Evolutionary conservation across 2,888 invertebrate genomes (phyloP), one percentile per base, ranked within the genome.

Genomic region (Dorcus parallelipipedus): DNA sequence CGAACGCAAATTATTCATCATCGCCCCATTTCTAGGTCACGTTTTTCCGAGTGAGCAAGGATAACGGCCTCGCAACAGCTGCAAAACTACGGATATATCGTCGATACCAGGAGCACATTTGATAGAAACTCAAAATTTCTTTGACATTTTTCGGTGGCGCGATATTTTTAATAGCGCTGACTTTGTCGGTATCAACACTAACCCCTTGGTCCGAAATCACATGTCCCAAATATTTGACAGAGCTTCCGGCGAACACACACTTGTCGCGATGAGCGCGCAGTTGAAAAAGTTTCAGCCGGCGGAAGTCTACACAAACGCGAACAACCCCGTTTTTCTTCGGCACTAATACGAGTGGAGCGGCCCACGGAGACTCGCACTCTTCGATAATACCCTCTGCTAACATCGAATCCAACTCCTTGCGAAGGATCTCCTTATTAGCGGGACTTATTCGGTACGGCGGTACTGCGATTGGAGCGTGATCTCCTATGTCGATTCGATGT

Each of bases 331-430:
- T 65, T 50, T 62, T 65, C 56, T 76, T 78, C 1, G 71, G 71
- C 3, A 77, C 71, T 48, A 76, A 57, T 0, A 77, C 66, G 1
- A 68, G 69, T 7, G 74, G 76, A 4, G 74, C 66, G 1, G 71
- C 64, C 75, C 74, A 77, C 1, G 74, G 69, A 0, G 73, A 74
- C 53, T 75, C 75, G 51, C 72, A 71, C 47, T 75, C 73, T 57
- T 77, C 75, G 1, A 77, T 73, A 0, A 77, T 64, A 0, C 63
- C 72, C 3, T 71, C 66, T 3, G 63, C 43, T 3, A 74, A 50
- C 72, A 76, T 70, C 45, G 63, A 58, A 7, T 70, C 68, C 1
- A 76, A 49, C 1, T 14, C 14, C 14, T 14, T 14, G 14, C 14
- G 14, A 14, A 14, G 14, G 14, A 14, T 14, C 14, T 14, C 14